A percentile compares a stretch with the other conserved stretches of the same genome.
These are phyloP conservation scores for Amblyornis subalaris DNA, from an alignment of 2,113 vertebrate species.

Conservation along the genomic window DNA sequence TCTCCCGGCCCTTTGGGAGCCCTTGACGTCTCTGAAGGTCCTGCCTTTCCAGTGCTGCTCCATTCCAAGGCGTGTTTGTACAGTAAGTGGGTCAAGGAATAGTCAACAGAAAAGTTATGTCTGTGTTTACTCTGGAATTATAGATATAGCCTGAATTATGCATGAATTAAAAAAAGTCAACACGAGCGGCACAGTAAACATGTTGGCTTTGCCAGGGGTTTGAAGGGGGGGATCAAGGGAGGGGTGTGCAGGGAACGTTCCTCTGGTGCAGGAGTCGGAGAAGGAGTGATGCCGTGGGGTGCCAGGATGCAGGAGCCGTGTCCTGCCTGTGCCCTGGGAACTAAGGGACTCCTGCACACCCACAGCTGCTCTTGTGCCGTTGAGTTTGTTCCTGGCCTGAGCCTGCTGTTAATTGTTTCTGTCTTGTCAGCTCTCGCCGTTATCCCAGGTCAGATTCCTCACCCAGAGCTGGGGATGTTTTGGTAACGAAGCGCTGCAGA, in stretches of 20 bases:
- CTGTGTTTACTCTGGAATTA: conserved; percentile 42
- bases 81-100: conserved; percentile 53
- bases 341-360: not conserved
- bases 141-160: conserved; percentile 33
- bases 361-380: rapidly evolving
- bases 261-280: rapidly evolving
- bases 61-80: not conserved
- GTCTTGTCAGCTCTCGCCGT: not conserved
- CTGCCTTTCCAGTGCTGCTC: not conserved
- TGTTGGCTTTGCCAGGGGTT: not conserved
- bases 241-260: not conserved
- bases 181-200: not conserved
- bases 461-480: not conserved
- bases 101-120: conserved; percentile 28
- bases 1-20: not conserved
- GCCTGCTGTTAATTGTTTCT: not conserved
- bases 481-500: not conserved
- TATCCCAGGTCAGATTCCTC: not conserved
- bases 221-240: not conserved
- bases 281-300: rapidly evolving
- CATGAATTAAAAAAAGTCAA: conserved; percentile 29
- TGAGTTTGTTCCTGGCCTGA: not conserved
- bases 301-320: not conserved
- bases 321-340: not conserved
- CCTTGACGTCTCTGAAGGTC: not conserved